Percentiles rank a stretch among this genome's conserved stretches.
These are phyloP conservation scores for Pseudochromis fuscus DNA, from an alignment of 2,797 vertebrate genomes.

Conservation along the genomic window DNA sequence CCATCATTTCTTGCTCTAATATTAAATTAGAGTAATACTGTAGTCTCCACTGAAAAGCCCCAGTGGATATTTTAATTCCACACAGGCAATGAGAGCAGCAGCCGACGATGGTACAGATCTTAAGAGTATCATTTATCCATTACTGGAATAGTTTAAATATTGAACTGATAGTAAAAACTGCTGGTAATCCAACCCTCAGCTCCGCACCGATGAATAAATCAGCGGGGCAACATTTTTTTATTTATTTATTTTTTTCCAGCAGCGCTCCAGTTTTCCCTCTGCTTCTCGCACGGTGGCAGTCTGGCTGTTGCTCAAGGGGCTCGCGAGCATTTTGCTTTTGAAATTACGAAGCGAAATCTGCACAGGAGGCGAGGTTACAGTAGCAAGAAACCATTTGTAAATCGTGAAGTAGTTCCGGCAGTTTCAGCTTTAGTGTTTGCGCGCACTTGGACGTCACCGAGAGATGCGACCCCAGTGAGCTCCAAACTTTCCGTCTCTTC, in stretches of 20 bases:
- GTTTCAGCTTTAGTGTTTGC: background rate
- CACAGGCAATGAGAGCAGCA: constrained; percentile 3
- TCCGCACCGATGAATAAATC: constrained; percentile 49
- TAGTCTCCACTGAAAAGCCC: constrained; percentile 16
- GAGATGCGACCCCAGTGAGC: constrained; percentile 32
- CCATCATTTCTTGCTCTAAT: constrained; percentile 20
- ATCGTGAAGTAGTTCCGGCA: background rate
- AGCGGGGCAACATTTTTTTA: constrained; percentile 30
- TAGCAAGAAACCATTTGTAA: background rate
- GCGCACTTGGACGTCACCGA: background rate
- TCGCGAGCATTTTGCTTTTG: background rate
- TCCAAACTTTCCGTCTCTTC: constrained; percentile 75
- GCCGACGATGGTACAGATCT: background rate
- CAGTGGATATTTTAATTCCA: constrained; percentile 11
- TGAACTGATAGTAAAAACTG: constrained; percentile 8
- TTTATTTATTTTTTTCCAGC: background rate
- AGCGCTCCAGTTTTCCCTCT: constrained; percentile 55
- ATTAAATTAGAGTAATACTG: constrained; percentile 11
- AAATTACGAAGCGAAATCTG: constrained; percentile 14
- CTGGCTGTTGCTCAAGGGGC: constrained; percentile 55
- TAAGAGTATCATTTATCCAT: background rate
- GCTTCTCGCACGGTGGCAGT: constrained; percentile 75
- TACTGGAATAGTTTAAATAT: constrained; percentile 1
- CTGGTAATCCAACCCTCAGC: constrained; percentile 42
- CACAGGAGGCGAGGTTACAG: background rate